phyloP scores from a whole-genome alignment of 2,113 vertebrate genomes.

The Phaetusa simplex region DNA sequence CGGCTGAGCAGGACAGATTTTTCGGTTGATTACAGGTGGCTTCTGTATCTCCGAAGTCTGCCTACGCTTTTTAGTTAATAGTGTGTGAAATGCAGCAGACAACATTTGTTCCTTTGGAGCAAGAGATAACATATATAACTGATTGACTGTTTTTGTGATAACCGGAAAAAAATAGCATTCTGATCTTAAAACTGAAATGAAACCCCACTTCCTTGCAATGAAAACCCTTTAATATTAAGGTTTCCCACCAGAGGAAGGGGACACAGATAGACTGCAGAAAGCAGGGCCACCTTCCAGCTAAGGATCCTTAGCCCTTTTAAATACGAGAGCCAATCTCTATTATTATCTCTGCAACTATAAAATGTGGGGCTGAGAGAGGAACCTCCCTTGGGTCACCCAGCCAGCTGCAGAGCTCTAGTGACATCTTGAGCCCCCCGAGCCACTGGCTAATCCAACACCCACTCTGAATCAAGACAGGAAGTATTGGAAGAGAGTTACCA shows the following conservation, averaged over 20 bases:
- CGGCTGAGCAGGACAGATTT: not conserved
- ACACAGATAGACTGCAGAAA: not conserved
- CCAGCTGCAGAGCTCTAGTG: not conserved
- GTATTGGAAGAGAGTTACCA: not conserved
- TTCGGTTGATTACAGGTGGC: not conserved
- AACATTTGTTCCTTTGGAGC: not conserved
- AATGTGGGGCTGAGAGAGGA: not conserved
- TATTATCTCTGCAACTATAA: not conserved
- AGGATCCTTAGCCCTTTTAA: not conserved
- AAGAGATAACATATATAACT: not conserved
- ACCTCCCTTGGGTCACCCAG: not conserved
- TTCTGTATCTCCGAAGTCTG: not conserved
- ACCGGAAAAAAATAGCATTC: not conserved
- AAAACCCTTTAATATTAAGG: not conserved
- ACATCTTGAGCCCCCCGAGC: not conserved
- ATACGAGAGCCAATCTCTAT: not conserved
- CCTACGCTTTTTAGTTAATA: not conserved
- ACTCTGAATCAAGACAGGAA: not conserved
- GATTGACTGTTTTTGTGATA: not conserved
- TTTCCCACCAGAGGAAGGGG: not conserved
- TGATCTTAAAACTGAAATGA: not conserved
- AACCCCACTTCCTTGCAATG: not conserved
- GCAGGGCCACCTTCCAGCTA: not conserved
- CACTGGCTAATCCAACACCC: not conserved
- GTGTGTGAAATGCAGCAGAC: not conserved